These are phyloP conservation scores for Passerina amoena DNA, from an alignment of 2,113 vertebrate genomes.

Conservation along the genomic window DNA sequence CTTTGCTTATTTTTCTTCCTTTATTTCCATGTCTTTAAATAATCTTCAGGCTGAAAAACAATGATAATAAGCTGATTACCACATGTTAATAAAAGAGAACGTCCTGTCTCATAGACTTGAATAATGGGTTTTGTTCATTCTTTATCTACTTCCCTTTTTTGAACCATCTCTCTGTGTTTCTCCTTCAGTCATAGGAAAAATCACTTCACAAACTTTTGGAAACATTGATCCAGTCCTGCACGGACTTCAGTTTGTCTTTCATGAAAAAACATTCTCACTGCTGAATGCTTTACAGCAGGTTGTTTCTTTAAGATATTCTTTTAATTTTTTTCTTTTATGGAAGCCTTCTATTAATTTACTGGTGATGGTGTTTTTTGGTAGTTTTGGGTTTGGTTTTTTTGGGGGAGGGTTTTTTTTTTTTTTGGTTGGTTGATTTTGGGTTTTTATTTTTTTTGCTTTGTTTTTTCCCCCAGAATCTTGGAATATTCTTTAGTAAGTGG, in stretches of 20 bases:
- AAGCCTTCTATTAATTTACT: neutral
- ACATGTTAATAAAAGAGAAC: neutral
- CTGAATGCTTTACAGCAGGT: neutral
- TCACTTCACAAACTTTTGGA: neutral
- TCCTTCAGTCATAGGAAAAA: neutral
- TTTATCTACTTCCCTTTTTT: neutral
- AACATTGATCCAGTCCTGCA: neutral
- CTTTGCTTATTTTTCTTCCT: neutral
- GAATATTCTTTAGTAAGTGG: neutral
- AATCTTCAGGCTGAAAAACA: neutral
- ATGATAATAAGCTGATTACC: neutral
- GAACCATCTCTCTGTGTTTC: neutral
- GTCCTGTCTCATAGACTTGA: neutral
- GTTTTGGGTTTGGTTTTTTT: neutral
- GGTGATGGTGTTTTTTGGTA: fast-evolving
- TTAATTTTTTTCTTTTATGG: neutral
- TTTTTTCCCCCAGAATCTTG: neutral
- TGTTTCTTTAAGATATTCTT: neutral
- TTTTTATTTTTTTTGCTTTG: neutral
- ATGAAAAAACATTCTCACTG: neutral
- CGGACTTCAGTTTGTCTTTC: neutral
- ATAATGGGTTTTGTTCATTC: neutral
- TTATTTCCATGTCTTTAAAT: neutral
- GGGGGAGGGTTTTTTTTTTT: fast-evolving
- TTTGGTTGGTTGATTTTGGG: neutral